Evolutionary conservation across 2,797 vertebrate species (phyloP), one percentile per base, ranked within the genome.

Genomic region (Syngnathus rostellatus): DNA sequence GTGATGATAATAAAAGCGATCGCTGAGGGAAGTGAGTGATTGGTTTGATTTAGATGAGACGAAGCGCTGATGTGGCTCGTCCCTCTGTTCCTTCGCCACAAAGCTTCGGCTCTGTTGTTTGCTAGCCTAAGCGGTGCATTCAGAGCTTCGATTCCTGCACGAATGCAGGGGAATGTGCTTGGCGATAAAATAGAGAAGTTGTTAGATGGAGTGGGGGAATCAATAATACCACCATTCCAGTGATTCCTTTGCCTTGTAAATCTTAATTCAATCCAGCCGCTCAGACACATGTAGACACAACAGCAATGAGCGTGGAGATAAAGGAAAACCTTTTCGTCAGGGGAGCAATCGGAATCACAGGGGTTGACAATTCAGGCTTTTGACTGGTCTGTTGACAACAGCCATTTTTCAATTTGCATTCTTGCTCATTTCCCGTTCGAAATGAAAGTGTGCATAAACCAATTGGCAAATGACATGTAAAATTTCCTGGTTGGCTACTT

Each of bases 31-130:
- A 74, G 74, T 64, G 76, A 25, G 25, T 75, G 79, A 82, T 77
- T 73, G 81, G 76, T 72, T 79, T 68, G 75, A 74, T 64, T 75
- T 73, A 73, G 62, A 78, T 74, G 77, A 70, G 25, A 65, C 72
- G 50, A 82, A 79, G 67, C 76, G 82, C 82, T 84, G 83, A 84
- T 76, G 72, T 66, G 37, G 77, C 83, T 76, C 74, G 71, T 81
- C 68, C 69, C 53, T 57, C 46, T 72, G 64, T 76, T 76, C 40
- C 60, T 77, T 67, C 77, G 66, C 69, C 72, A 68, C 67, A 80
- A 72, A 78, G 73, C 74, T 58, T 31, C 48, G 53, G 57, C 75
- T 64, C 60, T 68, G 68, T 77, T 81, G 73, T 82, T 74, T 72
- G 67, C 65, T 48, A 58, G 65, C 25, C 37, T 68, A 73, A 65